Percentiles rank a stretch among this genome's conserved stretches.
Conservation (phyloP, 2,797 vertebrate species). For the Mormyrops attenuatus region DNA sequence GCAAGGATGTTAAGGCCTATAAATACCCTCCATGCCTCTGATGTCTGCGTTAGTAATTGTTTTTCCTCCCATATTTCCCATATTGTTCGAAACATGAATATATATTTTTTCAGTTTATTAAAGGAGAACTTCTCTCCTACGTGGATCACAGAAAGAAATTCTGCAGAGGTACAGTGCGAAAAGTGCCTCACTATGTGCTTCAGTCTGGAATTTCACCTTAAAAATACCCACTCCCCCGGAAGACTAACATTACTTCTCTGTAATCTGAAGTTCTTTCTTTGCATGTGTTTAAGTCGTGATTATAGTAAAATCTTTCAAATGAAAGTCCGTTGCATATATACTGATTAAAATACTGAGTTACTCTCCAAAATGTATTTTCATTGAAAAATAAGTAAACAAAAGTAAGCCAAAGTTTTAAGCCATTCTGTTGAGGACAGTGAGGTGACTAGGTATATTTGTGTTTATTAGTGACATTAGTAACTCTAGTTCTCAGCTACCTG, state of each 20-base stretch:
- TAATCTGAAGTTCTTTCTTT: neutral
- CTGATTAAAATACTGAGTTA: neutral
- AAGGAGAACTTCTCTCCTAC: neutral
- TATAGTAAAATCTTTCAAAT: neutral
- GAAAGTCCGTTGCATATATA: neutral
- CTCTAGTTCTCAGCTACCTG: neutral
- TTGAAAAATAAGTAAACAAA: too few relatives aligned
- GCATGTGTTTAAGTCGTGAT: neutral
- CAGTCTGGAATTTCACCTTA: neutral
- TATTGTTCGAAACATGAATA: neutral
- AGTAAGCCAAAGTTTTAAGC: neutral
- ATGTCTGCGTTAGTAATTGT: neutral
- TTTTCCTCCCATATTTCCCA: neutral
- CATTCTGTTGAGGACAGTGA: neutral
- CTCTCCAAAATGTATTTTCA: neutral
- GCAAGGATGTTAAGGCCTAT: too few relatives aligned
- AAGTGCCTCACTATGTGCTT: neutral
- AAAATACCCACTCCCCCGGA: neutral
- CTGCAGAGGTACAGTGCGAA: neutral
- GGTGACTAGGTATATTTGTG: neutral
- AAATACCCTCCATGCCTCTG: too few relatives aligned
- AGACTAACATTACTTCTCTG: neutral
- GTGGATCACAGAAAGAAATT: neutral
- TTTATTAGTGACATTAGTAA: neutral
- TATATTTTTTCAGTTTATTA: neutral